These are phyloP conservation scores for Australoheros facetus DNA, from an alignment of 2,797 vertebrate species.

Conservation along the genomic window DNA sequence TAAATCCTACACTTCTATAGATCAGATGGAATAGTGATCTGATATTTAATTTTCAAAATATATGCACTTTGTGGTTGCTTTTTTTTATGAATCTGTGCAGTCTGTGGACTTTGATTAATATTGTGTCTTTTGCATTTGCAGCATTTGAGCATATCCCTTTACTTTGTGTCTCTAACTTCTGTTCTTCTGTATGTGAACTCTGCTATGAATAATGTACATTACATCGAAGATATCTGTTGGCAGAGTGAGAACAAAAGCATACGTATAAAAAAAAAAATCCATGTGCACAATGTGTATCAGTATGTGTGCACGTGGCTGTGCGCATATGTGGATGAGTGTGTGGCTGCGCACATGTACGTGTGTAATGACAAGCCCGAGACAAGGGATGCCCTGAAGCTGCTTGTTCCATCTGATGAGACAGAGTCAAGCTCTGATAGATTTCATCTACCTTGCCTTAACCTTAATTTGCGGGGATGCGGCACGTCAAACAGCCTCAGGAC, in stretches of 20 bases:
- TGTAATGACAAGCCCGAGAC: conserved; percentile 73
- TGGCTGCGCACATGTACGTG: conserved; percentile 38
- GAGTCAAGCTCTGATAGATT: conserved; percentile 77
- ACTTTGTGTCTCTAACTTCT: neutral
- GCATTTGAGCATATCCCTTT: neutral
- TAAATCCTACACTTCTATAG: neutral
- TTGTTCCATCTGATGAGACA: conserved; percentile 79
- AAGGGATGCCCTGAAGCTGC: conserved; percentile 80
- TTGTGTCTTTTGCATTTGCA: neutral
- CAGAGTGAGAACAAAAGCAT: conserved; percentile 8
- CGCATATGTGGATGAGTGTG: conserved; percentile 34
- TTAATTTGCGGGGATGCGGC: conserved; percentile 81
- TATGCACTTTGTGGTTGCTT: conserved; percentile 5
- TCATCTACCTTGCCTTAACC: conserved; percentile 83
- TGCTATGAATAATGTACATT: conserved; percentile 4
- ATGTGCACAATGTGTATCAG: neutral
- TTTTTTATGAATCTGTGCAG: conserved; percentile 1
- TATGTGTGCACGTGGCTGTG: conserved; percentile 8
- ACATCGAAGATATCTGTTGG: neutral
- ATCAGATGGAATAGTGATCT: conserved; percentile 13
- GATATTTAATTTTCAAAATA: conserved; percentile 21
- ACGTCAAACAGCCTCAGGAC: conserved; percentile 76
- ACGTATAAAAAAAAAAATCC: neutral
- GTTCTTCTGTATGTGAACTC: neutral
- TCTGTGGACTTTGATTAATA: neutral